Base-by-base conservation (phyloP, 2,797 vertebrate species). In the Muscicapa striata region DNA sequence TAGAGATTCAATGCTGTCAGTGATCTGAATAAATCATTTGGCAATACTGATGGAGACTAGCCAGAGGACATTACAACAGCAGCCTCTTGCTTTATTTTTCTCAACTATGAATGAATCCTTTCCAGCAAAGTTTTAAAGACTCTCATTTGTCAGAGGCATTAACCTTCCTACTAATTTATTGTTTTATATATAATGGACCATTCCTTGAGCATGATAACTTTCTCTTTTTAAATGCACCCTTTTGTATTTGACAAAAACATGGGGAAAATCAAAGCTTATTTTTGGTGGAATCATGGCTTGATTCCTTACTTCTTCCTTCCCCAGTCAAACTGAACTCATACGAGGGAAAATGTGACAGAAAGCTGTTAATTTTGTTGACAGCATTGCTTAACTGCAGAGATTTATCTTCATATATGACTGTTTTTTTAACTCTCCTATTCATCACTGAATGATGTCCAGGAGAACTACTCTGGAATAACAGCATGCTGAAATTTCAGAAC, bases 371-470 rank as follows among this genome's bases (percentile, higher is more conserved):
- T 80, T 87, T 64, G 13, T 79, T 58, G 82, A 45, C 55, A 82
- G 17, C 24, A 34, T 36, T 41, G 20, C 21, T 88, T 95, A 89
- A 80, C 54, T 73, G 62, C 16, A 40, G 70, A 93, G 48, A 72
- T 80, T 61, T 82, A 87, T 95, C 52, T 93, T 91, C 54, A 64
- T 92, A 23, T 93, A 24, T 68, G 46, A 49, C 67, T 91, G 27
- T 2, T 69, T 92, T 93, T 78, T 84, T 3, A 40, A 27, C 18
- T 15, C 21, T 84, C 36, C 49, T 84, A 21, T 78, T 94, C 19
- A 4, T 83, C 38, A 74, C 27, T 57, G 52, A 83, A 43, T 80
- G 54, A 77, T 51, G 38, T 51, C 48, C 58, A 83, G 32, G 51
- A 78, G 45, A 86, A 16, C 51, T 89, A 41, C 48, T 91, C 61